These are phyloP conservation scores for Heterotilapia buettikoferi DNA, from an alignment of 2,113 vertebrate species.

Conservation along the genomic window DNA sequence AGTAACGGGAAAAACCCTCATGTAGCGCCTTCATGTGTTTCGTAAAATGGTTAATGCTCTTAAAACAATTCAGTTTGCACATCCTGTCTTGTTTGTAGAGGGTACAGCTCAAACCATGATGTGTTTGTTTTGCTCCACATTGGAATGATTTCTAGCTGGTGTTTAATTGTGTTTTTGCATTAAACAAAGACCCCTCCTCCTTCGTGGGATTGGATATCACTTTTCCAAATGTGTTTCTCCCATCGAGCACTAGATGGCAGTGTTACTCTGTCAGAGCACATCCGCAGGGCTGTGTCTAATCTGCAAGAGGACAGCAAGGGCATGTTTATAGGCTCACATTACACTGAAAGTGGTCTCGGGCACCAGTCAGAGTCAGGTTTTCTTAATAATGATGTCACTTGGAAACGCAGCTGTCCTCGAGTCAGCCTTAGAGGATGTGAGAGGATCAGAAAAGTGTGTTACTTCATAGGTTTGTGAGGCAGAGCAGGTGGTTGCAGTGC, in stretches of 20 bases:
- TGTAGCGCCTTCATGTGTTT: background rate
- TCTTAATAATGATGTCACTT: background rate
- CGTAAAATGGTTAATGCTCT: background rate
- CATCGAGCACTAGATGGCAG: slow-evolving; percentile 50
- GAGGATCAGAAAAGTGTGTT: background rate
- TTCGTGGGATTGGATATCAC: background rate
- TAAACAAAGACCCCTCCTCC: background rate
- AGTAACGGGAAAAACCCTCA: slow-evolving; percentile 78
- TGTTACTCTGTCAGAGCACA: background rate
- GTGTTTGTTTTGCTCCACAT: slow-evolving; percentile 19
- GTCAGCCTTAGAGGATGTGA: background rate
- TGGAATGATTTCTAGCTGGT: background rate
- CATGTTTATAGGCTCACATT: background rate
- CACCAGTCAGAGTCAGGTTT: background rate
- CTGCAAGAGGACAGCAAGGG: background rate
- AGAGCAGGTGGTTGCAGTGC: background rate
- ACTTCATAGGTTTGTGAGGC: background rate
- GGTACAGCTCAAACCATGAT: background rate
- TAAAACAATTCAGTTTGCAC: background rate
- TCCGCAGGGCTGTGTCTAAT: background rate
- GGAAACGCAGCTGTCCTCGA: background rate
- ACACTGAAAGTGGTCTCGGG: background rate
- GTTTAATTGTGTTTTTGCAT: background rate
- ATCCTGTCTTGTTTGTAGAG: background rate
- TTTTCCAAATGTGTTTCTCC: background rate